phyloP scores from a whole-genome alignment of 1,140 invertebrate genomes.

The Propsilocerus akamusi region DNA sequence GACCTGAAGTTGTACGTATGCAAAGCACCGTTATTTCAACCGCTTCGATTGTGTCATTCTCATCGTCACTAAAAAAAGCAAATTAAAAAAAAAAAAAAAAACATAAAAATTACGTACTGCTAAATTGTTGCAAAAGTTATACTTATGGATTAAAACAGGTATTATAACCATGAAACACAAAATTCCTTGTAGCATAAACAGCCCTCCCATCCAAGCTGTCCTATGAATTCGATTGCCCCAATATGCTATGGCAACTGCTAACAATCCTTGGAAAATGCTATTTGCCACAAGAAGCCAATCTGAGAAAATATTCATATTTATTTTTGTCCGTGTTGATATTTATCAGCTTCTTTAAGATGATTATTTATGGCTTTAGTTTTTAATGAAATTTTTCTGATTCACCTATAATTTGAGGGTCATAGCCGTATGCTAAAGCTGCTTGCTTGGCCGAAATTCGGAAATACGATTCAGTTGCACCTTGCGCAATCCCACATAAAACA shows the following conservation, averaged over 20 bases:
- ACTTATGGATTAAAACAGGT: conserved; percentile 29
- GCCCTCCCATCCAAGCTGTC: conserved; percentile 33
- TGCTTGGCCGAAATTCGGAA: conserved; percentile 32
- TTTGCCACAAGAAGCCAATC: conserved; percentile 35
- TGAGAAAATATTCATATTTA: conserved; percentile 20
- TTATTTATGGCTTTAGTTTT: too few relatives aligned
- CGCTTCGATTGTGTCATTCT: background rate
- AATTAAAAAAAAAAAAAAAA: background rate
- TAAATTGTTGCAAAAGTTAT: conserved; percentile 20
- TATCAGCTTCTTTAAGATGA: too few relatives aligned
- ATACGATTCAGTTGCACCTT: conserved; percentile 32
- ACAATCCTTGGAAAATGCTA: conserved; percentile 29
- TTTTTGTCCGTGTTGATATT: too few relatives aligned
- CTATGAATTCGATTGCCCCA: conserved; percentile 39
- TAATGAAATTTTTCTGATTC: too few relatives aligned
- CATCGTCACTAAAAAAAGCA: background rate
- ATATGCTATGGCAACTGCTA: conserved; percentile 31
- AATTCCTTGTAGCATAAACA: conserved; percentile 33
- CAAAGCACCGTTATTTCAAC: background rate
- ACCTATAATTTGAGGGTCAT: conserved; percentile 29
- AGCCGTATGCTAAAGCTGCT: conserved; percentile 27
- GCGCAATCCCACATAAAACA: conserved; percentile 28
- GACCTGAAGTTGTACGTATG: background rate
- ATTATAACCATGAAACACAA: conserved; percentile 32
- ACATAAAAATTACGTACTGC: conserved; percentile 13